phyloP scores from a whole-genome alignment of 1,140 invertebrate species.

The Schmidtea mediterranea region DNA sequence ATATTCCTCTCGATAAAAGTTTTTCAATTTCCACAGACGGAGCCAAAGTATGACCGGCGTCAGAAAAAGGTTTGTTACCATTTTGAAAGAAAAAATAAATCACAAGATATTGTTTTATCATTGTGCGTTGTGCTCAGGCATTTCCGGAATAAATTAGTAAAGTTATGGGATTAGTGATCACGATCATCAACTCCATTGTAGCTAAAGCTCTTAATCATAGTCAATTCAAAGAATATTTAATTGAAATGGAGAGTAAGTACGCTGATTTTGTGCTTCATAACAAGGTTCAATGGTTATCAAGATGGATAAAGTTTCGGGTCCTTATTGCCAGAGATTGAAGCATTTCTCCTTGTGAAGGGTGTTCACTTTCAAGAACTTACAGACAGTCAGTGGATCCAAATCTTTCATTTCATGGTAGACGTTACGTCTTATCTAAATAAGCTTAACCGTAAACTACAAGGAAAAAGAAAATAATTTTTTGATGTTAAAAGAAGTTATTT shows the following conservation, averaged over 20 bases:
- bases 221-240: constrained; percentile 2
- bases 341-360: background rate
- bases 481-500: background rate
- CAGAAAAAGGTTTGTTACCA: constrained; percentile 2
- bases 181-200: background rate
- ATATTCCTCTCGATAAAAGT: constrained; percentile 2
- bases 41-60: constrained; percentile 1
- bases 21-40: background rate
- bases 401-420: constrained; percentile 1
- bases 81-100: constrained; percentile 3
- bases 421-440: constrained; percentile 1
- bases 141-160: constrained; percentile 1
- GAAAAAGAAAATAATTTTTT: background rate
- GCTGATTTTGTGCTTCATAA: constrained; percentile 1
- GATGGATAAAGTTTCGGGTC: background rate
- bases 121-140: constrained; percentile 1
- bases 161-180: constrained; percentile 4
- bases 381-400: constrained; percentile 3
- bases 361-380: background rate
- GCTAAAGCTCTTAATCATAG: constrained; percentile 2
- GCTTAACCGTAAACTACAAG: constrained; percentile 2
- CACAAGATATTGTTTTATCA: background rate
- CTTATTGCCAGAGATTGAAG: background rate
- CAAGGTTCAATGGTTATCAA: constrained; percentile 1
- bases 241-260: constrained; percentile 3